Evolutionary conservation across 2,888 invertebrate genomes (phyloP), one percentile per base, ranked within the genome.

Genomic region (Callyntrura guangdongensis): DNA sequence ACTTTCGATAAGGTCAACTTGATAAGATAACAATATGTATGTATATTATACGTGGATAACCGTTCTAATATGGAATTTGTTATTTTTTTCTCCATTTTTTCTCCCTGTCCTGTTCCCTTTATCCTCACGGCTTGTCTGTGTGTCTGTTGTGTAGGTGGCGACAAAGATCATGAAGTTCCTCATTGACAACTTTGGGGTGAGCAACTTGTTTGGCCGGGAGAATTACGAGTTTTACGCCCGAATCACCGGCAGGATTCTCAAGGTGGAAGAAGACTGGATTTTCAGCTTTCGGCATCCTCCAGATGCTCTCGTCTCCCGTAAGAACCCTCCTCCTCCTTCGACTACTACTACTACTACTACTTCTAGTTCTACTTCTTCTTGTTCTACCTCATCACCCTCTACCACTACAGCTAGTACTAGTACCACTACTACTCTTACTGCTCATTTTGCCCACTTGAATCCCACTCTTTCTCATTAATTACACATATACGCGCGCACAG

Each of bases 151-250:
- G 94, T 95, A 98, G 98, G 97, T 98, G 95, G 99, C 99, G 93
- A 99, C 99, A 53, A 97, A 97, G 94, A 98, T 99, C 93, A 98
- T 99, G 97, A 98, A 99, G 95, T 98, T 99, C 95, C 96, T 99
- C 95, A 99, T 99, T 94, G 99, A 99, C 95, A 98, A 99, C 95
- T 99, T 99, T 96, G 99, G 99, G 90, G 97, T 98, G 53, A 98
- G 98, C 92, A 98, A 99, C 95, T 96, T 99, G 94, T 99, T 99
- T 95, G 99, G 99, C 0, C 96, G 98, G 81, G 97, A 97, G 92
- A 98, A 98, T 95, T 99, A 99, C 95, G 98, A 98, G 95, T 99
- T 98, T 95, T 99, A 99, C 95, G 98, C 98, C 36, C 96, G 98
- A 59, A 98, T 99, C 89, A 99, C 98, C 22, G 99, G 99, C 0